These are phyloP conservation scores for Hylomyscus alleni DNA, from an alignment of 2,797 vertebrate genomes.

Conservation along the genomic window DNA sequence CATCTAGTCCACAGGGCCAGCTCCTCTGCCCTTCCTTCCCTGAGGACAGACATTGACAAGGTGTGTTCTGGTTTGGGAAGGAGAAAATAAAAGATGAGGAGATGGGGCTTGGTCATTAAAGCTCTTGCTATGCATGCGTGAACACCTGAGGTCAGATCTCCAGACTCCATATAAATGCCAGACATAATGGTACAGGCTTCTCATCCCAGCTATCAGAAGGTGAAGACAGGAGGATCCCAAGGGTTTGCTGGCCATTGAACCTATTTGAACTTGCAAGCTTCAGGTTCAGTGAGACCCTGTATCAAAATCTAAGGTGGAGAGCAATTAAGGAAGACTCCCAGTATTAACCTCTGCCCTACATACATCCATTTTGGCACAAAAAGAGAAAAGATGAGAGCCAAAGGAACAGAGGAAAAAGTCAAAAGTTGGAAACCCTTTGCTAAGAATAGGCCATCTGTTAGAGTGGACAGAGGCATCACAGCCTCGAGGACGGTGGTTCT, in stretches of 20 bases:
- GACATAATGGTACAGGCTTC: neutral
- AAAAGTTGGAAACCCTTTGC: constrained; percentile 29
- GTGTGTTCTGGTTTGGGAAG: neutral
- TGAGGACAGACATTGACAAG: accelerated
- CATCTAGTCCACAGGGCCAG: accelerated
- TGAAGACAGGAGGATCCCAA: neutral
- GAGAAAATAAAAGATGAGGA: neutral
- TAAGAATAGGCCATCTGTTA: constrained; percentile 69
- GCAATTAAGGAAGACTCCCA: neutral
- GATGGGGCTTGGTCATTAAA: neutral
- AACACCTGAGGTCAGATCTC: neutral
- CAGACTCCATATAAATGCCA: neutral
- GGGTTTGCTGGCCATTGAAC: neutral
- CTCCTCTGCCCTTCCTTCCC: neutral
- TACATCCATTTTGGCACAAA: neutral
- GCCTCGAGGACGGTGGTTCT: neutral
- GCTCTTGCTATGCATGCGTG: neutral
- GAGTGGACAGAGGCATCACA: constrained; percentile 44
- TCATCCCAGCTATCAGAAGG: neutral
- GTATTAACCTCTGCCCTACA: neutral
- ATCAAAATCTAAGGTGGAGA: neutral
- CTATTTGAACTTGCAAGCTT: neutral
- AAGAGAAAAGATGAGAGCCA: neutral
- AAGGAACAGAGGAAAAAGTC: neutral
- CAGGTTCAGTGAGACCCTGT: neutral